Evolutionary conservation across 2,797 vertebrate species (phyloP).

Genomic region (Esox masquinongy): DNA sequence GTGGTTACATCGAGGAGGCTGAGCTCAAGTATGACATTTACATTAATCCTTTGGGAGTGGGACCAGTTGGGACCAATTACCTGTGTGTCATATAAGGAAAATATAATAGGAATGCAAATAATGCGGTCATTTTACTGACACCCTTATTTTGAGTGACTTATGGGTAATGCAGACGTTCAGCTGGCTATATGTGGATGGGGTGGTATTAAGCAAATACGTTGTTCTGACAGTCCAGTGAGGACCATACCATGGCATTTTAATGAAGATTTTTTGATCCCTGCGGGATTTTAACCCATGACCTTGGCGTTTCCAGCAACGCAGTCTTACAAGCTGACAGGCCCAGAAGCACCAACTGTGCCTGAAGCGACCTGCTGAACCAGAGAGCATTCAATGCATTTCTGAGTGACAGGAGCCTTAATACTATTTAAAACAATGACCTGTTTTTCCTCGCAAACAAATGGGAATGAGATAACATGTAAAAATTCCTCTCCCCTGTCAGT

Average conservation of each 20-base stretch:
- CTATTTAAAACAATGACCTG: not conserved
- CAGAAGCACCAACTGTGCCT: not conserved
- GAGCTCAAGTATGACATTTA: slow-evolving; percentile 88
- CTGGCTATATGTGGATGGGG: not conserved
- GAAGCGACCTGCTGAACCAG: not conserved
- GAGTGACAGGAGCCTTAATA: not conserved
- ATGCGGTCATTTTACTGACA: not conserved
- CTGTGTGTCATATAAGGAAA: not conserved
- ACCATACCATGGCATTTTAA: not conserved
- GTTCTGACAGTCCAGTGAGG: not conserved
- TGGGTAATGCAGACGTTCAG: not conserved
- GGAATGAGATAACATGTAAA: slow-evolving; percentile 15
- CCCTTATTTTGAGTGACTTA: not conserved
- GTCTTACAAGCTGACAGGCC: not conserved
- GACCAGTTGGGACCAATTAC: not conserved
- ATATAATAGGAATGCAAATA: not conserved
- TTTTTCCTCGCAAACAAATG: not conserved
- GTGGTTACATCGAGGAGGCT: slow-evolving; percentile 90
- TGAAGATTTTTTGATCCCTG: not conserved
- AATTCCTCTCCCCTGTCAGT: slow-evolving; percentile 11
- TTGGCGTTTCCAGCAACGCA: not conserved
- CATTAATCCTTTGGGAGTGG: not conserved
- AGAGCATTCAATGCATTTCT: not conserved
- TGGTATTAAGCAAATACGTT: not conserved
- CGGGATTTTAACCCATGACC: not conserved